phyloP scores from a whole-genome alignment of 2,888 invertebrate species.

The Eristalis intricaria region DNA sequence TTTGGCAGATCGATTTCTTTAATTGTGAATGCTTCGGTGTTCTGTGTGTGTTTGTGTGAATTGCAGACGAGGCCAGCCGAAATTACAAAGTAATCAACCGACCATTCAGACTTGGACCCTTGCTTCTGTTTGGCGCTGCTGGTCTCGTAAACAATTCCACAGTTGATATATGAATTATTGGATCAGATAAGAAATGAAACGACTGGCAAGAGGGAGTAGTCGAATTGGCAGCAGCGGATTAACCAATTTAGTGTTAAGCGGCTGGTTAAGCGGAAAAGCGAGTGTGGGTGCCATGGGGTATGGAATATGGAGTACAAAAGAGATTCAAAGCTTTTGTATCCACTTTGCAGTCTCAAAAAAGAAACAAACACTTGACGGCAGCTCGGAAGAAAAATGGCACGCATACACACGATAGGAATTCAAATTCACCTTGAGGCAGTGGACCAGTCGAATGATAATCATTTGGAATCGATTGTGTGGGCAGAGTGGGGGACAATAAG shows the following conservation, averaged over 20 bases:
- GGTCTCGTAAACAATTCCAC: background rate
- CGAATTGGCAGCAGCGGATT: background rate
- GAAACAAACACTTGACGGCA: background rate
- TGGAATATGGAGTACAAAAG: no score
- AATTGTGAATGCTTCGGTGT: background rate
- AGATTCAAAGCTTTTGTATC: background rate
- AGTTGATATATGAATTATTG: conserved; percentile 25
- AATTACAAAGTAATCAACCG: conserved; percentile 21
- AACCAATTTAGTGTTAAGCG: background rate
- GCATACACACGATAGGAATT: background rate
- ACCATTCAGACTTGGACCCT: background rate
- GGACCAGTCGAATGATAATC: background rate
- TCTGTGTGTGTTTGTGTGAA: background rate
- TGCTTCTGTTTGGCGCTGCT: conserved; percentile 16
- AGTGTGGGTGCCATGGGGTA: background rate
- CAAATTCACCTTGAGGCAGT: background rate
- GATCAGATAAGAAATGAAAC: conserved; percentile 21
- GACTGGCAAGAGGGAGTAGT: background rate
- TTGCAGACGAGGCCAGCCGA: background rate
- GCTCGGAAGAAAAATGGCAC: background rate
- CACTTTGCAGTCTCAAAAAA: background rate
- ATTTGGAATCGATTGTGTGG: background rate
- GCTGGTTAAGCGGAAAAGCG: background rate
- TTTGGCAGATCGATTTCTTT: conserved; percentile 14
- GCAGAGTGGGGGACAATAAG: no score